A percentile compares a stretch with the other conserved stretches of the same genome.
Conservation (phyloP, 2,888 invertebrate species). For the Meiosimyza platycephala region DNA sequence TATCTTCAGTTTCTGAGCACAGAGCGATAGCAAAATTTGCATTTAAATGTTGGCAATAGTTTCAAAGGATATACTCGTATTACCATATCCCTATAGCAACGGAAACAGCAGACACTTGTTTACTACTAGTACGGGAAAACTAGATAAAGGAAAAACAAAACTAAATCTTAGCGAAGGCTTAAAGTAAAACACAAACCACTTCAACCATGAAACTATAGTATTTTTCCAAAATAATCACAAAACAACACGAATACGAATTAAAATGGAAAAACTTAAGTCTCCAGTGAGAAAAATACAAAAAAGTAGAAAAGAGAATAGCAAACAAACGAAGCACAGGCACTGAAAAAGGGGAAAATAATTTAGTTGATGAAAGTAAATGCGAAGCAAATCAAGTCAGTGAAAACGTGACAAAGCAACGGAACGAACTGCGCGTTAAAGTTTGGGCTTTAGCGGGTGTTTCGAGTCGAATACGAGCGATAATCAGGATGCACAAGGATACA, state of each 20-base stretch:
- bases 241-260: background rate
- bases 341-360: slow-evolving; percentile 14
- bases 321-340: background rate
- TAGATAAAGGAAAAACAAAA: too few relatives aligned
- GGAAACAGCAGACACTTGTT: too few relatives aligned
- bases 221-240: slow-evolving; percentile 1
- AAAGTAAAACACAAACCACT: background rate
- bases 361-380: slow-evolving; percentile 13
- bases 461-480: background rate
- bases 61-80: too few relatives aligned
- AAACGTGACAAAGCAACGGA: slow-evolving; percentile 23
- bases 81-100: too few relatives aligned
- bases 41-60: too few relatives aligned
- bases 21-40: too few relatives aligned
- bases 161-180: too few relatives aligned
- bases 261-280: background rate
- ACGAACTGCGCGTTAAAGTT: slow-evolving; percentile 6
- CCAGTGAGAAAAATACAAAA: background rate
- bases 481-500: background rate
- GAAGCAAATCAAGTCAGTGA: slow-evolving; percentile 15
- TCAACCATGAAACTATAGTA: slow-evolving; percentile 3
- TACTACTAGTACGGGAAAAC: too few relatives aligned
- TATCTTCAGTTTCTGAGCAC: too few relatives aligned
- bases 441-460: background rate
- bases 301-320: background rate